These are phyloP conservation scores for Hippocampus abdominalis DNA, from an alignment of 2,113 vertebrate genomes.

Conservation along the genomic window DNA sequence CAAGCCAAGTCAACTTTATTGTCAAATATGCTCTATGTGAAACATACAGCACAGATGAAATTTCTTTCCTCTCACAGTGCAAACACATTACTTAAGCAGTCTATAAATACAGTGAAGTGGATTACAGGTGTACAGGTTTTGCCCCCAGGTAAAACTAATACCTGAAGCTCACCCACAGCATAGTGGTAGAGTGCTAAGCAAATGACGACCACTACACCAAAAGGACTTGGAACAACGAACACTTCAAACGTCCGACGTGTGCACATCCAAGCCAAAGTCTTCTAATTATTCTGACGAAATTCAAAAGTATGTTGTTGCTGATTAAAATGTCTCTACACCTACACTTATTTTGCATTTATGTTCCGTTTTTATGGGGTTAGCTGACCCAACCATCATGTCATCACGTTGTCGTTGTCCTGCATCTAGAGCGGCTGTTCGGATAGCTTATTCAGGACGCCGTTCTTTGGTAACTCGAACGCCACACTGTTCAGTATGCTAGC, in stretches of 20 bases:
- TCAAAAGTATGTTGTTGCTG: not conserved
- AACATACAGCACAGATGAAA: too few relatives aligned
- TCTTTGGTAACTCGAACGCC: conserved; percentile 18
- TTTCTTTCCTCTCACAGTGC: too few relatives aligned
- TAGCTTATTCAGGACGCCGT: conserved; percentile 16
- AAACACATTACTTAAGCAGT: conserved; percentile 37
- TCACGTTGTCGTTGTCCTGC: not conserved
- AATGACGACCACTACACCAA: conserved; percentile 6
- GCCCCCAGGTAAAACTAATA: conserved; percentile 16
- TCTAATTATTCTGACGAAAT: not conserved
- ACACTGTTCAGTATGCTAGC: conserved; percentile 35
- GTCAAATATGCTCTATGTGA: too few relatives aligned
- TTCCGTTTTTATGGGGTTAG: not conserved
- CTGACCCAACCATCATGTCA: not conserved
- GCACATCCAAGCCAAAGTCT: not conserved
- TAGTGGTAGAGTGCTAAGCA: conserved; percentile 1
- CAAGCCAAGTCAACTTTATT: too few relatives aligned
- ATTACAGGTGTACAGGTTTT: conserved; percentile 32
- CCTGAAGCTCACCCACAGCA: conserved; percentile 3
- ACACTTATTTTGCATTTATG: not conserved
- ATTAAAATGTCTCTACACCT: not conserved
- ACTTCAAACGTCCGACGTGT: not conserved
- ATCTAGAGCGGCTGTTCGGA: not conserved
- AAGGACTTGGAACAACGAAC: conserved; percentile 15
- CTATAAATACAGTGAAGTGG: conserved; percentile 51